Evolutionary conservation across 2,113 vertebrate species (phyloP), one percentile per base, ranked within the genome.

Genomic region (Aix galericulata): DNA sequence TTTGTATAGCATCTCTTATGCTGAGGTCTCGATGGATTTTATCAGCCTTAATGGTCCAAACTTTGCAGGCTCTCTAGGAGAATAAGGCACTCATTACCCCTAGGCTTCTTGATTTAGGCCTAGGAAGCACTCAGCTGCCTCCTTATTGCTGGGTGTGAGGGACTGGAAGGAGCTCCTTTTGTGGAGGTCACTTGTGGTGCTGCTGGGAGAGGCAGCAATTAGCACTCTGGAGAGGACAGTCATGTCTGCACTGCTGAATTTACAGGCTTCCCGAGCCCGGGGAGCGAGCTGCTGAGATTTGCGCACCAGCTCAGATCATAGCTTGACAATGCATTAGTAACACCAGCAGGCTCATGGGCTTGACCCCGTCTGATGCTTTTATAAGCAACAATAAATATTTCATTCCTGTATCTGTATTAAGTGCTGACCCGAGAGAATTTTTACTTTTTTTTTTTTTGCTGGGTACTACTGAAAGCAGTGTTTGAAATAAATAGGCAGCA

Each of bases 331-430:
- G 46, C 82, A 66, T 84, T 86, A 80, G 48, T 90, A 82, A 89
- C 56, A 58, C 40, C 58, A 76, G 56, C 52, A 84, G 38, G 48
- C 60, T 91, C 46, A 48, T 20, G 56, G 76, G 38, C 32, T 74
- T 81, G 85, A 77, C 67, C 63, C 27, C 72, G 32, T 69, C 72
- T 78, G 40, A n/a, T 75, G 64, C 32, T 90, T 86, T 93, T 90
- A 62, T 82, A 91, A 81, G 44, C 56, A 89, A 58, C 23, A 86
- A 75, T 93, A 84, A 96, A 84, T 93, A 95, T 88, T 92, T 93
- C 48, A 93, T 90, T 75, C 10, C 58, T 83, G 4, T 79, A 75
- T 94, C 31, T 91, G 55, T 91, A 88, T 73, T 86, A 90, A 92
- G 68, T 76, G 80, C 60, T 92, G 77, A 91, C 69, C 80, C 1